Evolutionary conservation across 1,140 invertebrate genomes (phyloP).

Genomic region (Brachionus manjavacas): DNA sequence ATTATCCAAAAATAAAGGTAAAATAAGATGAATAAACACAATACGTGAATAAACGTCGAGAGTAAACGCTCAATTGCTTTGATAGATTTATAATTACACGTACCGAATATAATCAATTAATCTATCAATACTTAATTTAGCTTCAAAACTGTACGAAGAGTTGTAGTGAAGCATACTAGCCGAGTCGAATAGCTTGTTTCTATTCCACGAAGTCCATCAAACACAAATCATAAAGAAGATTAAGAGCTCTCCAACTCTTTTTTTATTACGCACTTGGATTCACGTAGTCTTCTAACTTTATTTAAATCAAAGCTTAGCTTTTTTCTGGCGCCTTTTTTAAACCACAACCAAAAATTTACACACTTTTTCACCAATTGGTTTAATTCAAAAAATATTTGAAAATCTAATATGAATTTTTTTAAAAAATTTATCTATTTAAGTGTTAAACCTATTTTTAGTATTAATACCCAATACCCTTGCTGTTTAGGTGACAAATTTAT

Average conservation of each 20-base stretch:
- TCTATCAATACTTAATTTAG: slow-evolving; percentile 20
- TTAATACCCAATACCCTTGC: neutral
- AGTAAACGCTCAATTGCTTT: slow-evolving; percentile 14
- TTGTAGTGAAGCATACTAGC: neutral
- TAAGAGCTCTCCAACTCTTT: neutral
- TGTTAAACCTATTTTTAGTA: neutral
- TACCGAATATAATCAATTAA: slow-evolving; percentile 34
- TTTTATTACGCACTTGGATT: neutral
- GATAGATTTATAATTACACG: slow-evolving; percentile 21
- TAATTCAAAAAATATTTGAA: neutral
- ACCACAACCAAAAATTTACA: neutral
- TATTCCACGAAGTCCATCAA: neutral
- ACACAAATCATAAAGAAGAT: neutral
- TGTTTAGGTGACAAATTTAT: neutral
- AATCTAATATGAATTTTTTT: too few relatives aligned
- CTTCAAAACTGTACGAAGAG: neutral
- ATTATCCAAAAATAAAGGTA: neutral
- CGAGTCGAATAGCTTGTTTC: neutral
- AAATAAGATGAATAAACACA: slow-evolving; percentile 5
- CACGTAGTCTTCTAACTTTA: neutral
- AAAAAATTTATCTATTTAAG: too few relatives aligned
- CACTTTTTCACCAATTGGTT: too few relatives aligned
- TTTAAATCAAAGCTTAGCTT: neutral
- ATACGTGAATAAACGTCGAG: neutral
- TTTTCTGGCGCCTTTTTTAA: neutral